Conservation (phyloP, 2,113 vertebrate species). For the Pangasianodon hypophthalmus region DNA sequence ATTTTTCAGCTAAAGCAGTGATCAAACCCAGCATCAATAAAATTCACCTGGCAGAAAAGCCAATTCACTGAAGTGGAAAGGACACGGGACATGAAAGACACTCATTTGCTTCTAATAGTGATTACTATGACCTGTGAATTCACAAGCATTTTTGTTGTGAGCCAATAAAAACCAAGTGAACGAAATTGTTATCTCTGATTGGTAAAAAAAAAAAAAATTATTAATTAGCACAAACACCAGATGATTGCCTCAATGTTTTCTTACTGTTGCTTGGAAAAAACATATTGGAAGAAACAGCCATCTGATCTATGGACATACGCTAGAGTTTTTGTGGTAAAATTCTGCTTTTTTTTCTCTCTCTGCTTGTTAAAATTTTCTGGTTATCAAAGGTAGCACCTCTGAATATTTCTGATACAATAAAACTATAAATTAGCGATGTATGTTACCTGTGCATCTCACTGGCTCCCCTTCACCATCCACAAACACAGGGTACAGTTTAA, state of each 20-base stretch:
- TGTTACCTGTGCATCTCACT: slow-evolving; percentile 76
- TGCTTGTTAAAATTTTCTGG: neutral
- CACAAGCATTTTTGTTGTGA: neutral
- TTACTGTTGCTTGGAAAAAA: neutral
- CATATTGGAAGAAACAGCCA: neutral
- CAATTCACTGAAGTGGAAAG: neutral
- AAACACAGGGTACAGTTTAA: slow-evolving; percentile 87
- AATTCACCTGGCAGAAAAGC: neutral
- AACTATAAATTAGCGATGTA: neutral
- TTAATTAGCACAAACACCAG: neutral
- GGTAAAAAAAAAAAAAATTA: neutral
- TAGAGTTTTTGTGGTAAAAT: neutral
- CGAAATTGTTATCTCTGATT: neutral
- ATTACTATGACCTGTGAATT: neutral
- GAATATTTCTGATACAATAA: neutral
- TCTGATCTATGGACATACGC: neutral
- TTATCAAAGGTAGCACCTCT: neutral
- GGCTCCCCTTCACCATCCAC: slow-evolving; percentile 82
- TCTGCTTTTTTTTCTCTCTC: neutral
- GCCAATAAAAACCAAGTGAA: neutral
- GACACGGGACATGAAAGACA: neutral
- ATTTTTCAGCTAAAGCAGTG: neutral
- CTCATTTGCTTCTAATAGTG: neutral
- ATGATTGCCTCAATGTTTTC: neutral
- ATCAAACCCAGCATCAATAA: neutral